Evolutionary conservation across 2,888 invertebrate species (phyloP).

Genomic region (Bombyx huttoni): DNA sequence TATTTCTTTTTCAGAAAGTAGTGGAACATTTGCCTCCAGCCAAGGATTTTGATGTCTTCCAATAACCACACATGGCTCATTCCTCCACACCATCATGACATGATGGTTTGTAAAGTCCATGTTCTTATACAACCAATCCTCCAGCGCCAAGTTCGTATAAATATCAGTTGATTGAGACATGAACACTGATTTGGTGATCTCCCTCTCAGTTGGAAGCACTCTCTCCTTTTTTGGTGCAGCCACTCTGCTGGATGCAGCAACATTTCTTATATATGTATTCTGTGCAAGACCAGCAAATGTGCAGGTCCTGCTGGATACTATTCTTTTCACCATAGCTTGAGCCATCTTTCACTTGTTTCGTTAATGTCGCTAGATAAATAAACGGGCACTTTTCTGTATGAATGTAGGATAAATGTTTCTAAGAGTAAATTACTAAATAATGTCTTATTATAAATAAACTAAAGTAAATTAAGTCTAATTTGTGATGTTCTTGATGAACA

Average conservation of each 20-base stretch:
- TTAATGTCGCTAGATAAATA: slow-evolving; percentile 13
- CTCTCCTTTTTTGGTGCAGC: slow-evolving; percentile 33
- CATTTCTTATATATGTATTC: slow-evolving; percentile 42
- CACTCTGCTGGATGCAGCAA: slow-evolving; percentile 32
- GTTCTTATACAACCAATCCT: slow-evolving; percentile 95
- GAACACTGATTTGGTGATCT: slow-evolving; percentile 87
- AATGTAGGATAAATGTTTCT: slow-evolving; percentile 40
- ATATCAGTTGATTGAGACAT: slow-evolving; percentile 94
- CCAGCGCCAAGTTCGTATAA: slow-evolving; percentile 93
- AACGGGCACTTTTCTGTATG: slow-evolving; percentile 68
- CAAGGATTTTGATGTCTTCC: slow-evolving; percentile 98
- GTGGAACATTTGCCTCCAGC: slow-evolving; percentile 87
- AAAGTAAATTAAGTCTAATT: slow-evolving; percentile 20
- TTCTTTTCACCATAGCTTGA: slow-evolving; percentile 57
- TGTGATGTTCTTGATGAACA: slow-evolving; percentile 28
- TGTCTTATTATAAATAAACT: slow-evolving; percentile 19
- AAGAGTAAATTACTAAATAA: slow-evolving; percentile 32
- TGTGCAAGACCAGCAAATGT: slow-evolving; percentile 48
- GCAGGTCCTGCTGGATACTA: slow-evolving; percentile 46
- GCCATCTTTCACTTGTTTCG: slow-evolving; percentile 47
- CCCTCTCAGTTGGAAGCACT: slow-evolving; percentile 43
- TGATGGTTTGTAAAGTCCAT: slow-evolving; percentile 87
- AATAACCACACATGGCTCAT: slow-evolving; percentile 94
- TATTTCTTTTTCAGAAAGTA: slow-evolving; percentile 77
- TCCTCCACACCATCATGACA: slow-evolving; percentile 92